Conservation (phyloP, 2,113 vertebrate genomes). For the Vireo altiloquus region DNA sequence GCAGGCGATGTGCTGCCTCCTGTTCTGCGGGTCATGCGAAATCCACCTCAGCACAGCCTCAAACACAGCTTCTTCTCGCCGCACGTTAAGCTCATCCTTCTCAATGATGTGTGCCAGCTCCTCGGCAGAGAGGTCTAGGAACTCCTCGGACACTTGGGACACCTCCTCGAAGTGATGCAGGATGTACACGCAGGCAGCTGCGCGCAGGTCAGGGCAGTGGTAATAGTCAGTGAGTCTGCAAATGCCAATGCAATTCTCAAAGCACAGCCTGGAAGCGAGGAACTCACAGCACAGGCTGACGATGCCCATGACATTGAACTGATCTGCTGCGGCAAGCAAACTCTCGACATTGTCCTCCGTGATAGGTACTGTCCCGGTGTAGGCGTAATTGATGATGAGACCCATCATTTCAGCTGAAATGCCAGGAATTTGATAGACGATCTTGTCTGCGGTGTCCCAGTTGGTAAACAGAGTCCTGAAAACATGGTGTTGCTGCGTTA, state of each 20-base stretch:
- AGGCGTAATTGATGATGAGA: constrained; percentile 79
- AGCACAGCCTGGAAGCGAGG: constrained; percentile 70
- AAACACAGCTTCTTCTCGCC: constrained; percentile 74
- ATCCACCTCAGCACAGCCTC: constrained; percentile 82
- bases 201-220: constrained; percentile 58
- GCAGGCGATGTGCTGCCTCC: constrained; percentile 67
- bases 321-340: constrained; percentile 75
- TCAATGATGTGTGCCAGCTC: constrained; percentile 76
- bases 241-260: constrained; percentile 80
- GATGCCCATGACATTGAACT: constrained; percentile 72
- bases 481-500: not conserved
- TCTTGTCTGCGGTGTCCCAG: constrained; percentile 71
- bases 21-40: constrained; percentile 52
- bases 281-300: constrained; percentile 74
- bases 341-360: constrained; percentile 68
- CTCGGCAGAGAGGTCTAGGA: constrained; percentile 72
- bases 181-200: constrained; percentile 75
- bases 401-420: constrained; percentile 76
- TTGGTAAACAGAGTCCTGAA: constrained; percentile 78
- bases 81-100: constrained; percentile 77
- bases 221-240: constrained; percentile 75
- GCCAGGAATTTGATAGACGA: constrained; percentile 72
- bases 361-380: constrained; percentile 71
- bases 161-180: constrained; percentile 81
- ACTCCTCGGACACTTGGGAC: constrained; percentile 67